phyloP scores from a whole-genome alignment of 2,888 invertebrate genomes.

The Arrhopalites spinosus region DNA sequence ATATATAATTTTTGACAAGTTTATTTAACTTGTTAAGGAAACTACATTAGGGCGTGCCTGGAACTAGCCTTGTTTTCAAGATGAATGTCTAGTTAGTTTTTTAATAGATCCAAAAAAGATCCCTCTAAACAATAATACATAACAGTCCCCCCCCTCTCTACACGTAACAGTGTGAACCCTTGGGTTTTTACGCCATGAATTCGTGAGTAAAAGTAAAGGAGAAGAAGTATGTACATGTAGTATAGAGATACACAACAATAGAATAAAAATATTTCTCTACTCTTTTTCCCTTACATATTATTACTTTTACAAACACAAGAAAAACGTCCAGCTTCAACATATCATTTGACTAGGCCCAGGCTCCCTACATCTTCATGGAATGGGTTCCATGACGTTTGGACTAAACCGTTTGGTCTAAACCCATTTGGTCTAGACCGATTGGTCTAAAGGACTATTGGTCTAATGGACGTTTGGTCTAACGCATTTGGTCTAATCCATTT shows the following conservation, averaged over 20 bases:
- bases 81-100: constrained; percentile 53
- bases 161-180: neutral
- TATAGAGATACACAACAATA: neutral
- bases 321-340: neutral
- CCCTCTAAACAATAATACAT: neutral
- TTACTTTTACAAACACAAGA: constrained; percentile 1
- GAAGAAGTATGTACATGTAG: neutral
- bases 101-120: constrained; percentile 39
- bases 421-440: too few species aligned
- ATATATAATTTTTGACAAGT: constrained; percentile 56
- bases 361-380: too few species aligned
- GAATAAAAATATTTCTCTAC: neutral
- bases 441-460: too few species aligned
- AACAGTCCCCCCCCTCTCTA: neutral
- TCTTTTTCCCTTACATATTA: neutral
- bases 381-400: too few species aligned
- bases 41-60: constrained; percentile 55
- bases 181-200: neutral
- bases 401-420: too few species aligned
- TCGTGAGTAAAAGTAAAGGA: neutral
- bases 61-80: constrained; percentile 52
- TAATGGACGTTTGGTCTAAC: too few species aligned
- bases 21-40: constrained; percentile 56
- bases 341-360: too few species aligned
- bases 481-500: too few species aligned